A percentile compares a stretch with the other conserved stretches of the same genome.
These are phyloP conservation scores for Megalonaias nervosa DNA, from an alignment of 1,140 invertebrate genomes.

Conservation along the genomic window DNA sequence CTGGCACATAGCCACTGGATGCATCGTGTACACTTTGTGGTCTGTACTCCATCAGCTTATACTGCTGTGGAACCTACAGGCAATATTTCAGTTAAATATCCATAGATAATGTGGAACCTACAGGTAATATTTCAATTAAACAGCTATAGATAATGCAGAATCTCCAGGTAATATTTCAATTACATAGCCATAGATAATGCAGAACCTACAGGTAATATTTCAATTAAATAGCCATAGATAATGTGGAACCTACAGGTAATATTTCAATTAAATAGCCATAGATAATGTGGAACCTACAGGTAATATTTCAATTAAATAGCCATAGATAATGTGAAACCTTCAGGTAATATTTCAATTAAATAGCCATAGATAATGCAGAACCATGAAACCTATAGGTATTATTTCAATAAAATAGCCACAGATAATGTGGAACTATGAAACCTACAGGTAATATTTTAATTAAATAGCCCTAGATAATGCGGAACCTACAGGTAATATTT, in stretches of 20 bases:
- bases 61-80: conserved; percentile 63
- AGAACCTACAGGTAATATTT: conserved; percentile 55
- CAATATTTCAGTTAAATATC: background rate
- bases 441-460: conserved; percentile 42
- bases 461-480: conserved; percentile 11
- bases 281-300: conserved; percentile 58
- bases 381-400: too few species aligned
- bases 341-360: conserved; percentile 7
- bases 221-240: background rate
- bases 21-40: conserved; percentile 52
- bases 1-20: conserved; percentile 60
- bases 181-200: conserved; percentile 11
- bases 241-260: too few species aligned
- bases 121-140: too few species aligned
- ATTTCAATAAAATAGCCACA: too few species aligned
- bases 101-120: background rate
- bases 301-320: background rate
- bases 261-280: background rate
- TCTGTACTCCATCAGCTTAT: conserved; percentile 59
- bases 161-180: background rate
- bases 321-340: conserved; percentile 57
- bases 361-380: background rate
- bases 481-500: conserved; percentile 55
- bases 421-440: too few species aligned
- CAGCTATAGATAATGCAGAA: too few species aligned